Evolutionary conservation across 1,140 invertebrate genomes (phyloP).

Genomic region (Hypothenemus hampei): DNA sequence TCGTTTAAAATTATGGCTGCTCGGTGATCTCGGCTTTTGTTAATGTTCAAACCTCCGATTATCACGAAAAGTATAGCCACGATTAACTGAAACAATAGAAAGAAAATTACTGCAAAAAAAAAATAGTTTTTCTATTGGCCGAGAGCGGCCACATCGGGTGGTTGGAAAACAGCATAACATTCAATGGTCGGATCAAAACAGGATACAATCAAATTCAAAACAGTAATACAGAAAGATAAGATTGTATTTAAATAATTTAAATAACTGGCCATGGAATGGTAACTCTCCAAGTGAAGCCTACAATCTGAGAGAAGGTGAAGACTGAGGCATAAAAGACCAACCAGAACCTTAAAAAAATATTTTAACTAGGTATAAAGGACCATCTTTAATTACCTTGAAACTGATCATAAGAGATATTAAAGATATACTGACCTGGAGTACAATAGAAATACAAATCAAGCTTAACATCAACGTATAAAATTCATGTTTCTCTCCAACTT

Average conservation of each 20-base stretch:
- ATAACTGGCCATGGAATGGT: conserved; percentile 59
- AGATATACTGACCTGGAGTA: conserved; percentile 70
- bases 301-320: conserved; percentile 71
- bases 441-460: conserved; percentile 76
- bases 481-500: conserved; percentile 74
- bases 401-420: not conserved
- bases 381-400: not conserved
- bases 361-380: no score
- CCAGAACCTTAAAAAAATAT: conserved; percentile 36
- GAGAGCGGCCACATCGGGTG: conserved; percentile 30
- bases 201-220: conserved; percentile 72
- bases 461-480: conserved; percentile 77
- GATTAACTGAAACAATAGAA: conserved; percentile 56
- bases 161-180: conserved; percentile 48
- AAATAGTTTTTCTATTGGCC: conserved; percentile 3
- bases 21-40: conserved; percentile 62
- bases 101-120: not conserved
- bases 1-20: conserved; percentile 72
- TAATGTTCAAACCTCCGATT: conserved; percentile 75
- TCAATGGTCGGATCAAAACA: conserved; percentile 67
- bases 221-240: conserved; percentile 66
- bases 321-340: conserved; percentile 63
- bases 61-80: conserved; percentile 74
- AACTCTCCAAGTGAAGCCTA: conserved; percentile 62
- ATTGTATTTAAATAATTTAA: conserved; percentile 70